Percentiles rank a stretch among this genome's conserved stretches.
phyloP scores from a whole-genome alignment of 2,888 invertebrate species.

The Plagodis dolabraria region DNA sequence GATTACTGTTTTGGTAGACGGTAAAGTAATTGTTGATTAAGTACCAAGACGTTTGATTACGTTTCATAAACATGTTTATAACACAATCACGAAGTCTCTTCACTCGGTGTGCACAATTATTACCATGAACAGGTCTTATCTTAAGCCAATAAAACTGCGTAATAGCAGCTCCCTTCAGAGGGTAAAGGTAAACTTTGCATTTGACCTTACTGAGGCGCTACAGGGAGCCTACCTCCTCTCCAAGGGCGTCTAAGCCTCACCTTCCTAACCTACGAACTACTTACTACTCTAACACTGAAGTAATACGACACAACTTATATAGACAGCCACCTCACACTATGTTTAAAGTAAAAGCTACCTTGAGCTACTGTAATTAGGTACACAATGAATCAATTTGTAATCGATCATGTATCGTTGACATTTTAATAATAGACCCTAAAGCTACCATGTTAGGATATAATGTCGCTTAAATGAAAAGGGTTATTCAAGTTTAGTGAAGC shows the following conservation, averaged over 20 bases:
- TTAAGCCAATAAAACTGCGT: slow-evolving; percentile 59
- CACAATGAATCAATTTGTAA: slow-evolving; percentile 67
- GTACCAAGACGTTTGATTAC: slow-evolving; percentile 30
- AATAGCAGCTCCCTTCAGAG: slow-evolving; percentile 52
- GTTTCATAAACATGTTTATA: slow-evolving; percentile 39
- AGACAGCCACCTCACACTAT: slow-evolving; percentile 26
- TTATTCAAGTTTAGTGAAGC: slow-evolving; percentile 38
- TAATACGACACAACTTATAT: slow-evolving; percentile 56
- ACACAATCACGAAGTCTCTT: slow-evolving; percentile 24
- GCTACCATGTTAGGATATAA: slow-evolving; percentile 38
- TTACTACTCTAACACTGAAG: slow-evolving; percentile 46
- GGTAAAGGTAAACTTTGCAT: slow-evolving; percentile 64
- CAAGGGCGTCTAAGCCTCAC: slow-evolving; percentile 18
- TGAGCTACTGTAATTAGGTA: slow-evolving; percentile 65
- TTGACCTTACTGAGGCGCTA: slow-evolving; percentile 55
- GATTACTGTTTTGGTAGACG: slow-evolving; percentile 2
- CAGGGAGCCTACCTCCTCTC: slow-evolving; percentile 17
- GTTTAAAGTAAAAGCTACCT: slow-evolving; percentile 60
- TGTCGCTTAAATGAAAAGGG: slow-evolving; percentile 18
- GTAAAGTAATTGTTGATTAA: slow-evolving; percentile 10
- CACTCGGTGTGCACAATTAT: slow-evolving; percentile 23
- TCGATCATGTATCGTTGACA: slow-evolving; percentile 52
- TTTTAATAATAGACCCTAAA: slow-evolving; percentile 47
- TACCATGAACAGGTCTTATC: slow-evolving; percentile 49
- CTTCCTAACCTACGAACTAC: slow-evolving; percentile 34